phyloP scores from a whole-genome alignment of 1,140 invertebrate genomes.

The Sweltsa coloradensis region DNA sequence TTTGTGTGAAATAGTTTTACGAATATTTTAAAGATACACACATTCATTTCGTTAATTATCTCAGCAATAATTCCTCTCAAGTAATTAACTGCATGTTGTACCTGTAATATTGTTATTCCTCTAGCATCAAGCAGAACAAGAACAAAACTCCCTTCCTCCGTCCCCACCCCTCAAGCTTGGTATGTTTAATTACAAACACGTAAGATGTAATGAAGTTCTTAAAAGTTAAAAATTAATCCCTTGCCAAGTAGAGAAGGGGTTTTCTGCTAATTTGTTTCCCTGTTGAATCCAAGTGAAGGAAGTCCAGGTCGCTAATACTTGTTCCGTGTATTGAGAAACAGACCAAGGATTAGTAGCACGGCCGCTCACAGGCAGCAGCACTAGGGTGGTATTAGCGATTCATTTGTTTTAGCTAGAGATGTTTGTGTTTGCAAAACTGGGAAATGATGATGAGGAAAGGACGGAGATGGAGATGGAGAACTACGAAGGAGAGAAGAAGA shows the following conservation, averaged over 20 bases:
- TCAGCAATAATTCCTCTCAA: too few relatives aligned
- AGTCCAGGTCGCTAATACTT: not conserved
- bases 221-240: constrained; percentile 15
- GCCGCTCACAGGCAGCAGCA: too few relatives aligned
- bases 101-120: too few relatives aligned
- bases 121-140: not conserved
- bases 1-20: too few relatives aligned
- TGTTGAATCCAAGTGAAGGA: too few relatives aligned
- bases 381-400: constrained; percentile 2
- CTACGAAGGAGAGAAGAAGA: not conserved
- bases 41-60: too few relatives aligned
- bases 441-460: not conserved
- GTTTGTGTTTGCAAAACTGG: too few relatives aligned
- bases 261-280: constrained; percentile 9
- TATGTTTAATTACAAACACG: constrained; percentile 13
- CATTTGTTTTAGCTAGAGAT: constrained; percentile 5
- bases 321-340: not conserved
- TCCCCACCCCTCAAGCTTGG: not conserved
- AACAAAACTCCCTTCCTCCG: not conserved
- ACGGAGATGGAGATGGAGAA: not conserved
- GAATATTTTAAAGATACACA: too few relatives aligned
- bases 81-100: too few relatives aligned
- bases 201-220: constrained; percentile 14
- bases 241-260: not conserved
- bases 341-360: constrained; percentile 3